Base-by-base conservation (phyloP, 2,797 vertebrate genomes). In the Fistularia tabacaria region DNA sequence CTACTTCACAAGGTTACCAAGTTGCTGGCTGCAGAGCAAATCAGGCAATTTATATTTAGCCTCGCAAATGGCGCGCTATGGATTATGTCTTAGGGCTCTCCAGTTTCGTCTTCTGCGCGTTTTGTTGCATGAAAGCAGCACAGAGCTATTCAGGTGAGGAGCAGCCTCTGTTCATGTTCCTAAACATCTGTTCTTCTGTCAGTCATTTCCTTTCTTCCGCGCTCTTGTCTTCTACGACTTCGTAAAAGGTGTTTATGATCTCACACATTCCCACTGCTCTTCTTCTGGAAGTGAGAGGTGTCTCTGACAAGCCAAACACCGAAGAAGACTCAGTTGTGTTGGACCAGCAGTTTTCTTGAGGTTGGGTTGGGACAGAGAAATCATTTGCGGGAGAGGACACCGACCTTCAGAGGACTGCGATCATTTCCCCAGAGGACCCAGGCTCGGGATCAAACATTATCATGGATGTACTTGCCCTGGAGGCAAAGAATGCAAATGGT, bases 11-110 rank as follows among this genome's bases (percentile, higher is more conserved):
- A 88, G 86, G 89, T 89, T 89, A 88, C 80, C 66, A 62, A 80
- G 79, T 77, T 60, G 45, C 51, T 61, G 75, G 42, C 51, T 62
- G 73, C 85, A 76, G 72, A 83, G 80, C 84, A 84, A 85, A 89
- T 79, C 83, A 81, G 84, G 76, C 63, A 13, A 82, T 76, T 89
- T 92, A 92, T 90, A 92, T 91, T 89, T 92, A 92, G 91, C 89
- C 74, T 76, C 77, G 85, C 82, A 84, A 86, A 87, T 86, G 85
- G 87, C 62, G 76, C 56, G 47, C 77, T 84, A 73, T 86, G 87
- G 89, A 91, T 91, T 90, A 91, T 90, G 80, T 89, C 88, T 89
- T 84, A 64, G 74, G 71, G 71, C 66, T 90, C 90, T 92, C 90
- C 54, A 66, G 84, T 92, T 92, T 92, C 91, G 78, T 89, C 85